Evolutionary conservation across 1,140 invertebrate species (phyloP), one percentile per base, ranked within the genome.

Genomic region (Chionoecetes opilio): DNA sequence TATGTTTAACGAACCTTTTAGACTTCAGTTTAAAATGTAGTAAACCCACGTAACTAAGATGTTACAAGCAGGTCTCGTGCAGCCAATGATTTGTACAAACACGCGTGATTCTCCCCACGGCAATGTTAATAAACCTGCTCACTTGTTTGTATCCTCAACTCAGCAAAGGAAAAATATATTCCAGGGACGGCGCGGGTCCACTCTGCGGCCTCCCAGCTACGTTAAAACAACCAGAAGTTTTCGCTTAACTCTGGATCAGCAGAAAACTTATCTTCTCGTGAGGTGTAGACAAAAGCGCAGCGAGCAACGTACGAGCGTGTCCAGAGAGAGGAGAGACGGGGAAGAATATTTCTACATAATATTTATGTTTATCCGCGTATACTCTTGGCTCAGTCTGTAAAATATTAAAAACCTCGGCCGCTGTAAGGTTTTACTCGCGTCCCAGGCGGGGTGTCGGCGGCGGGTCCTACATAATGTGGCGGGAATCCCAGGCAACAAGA

Each of bases 221-320:
- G 63, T 26, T n/a, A 5, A 26, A 75, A 26, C 63, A 75, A n/a
- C 63, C 21, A 11, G 63, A 75, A 75, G 21, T 75, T n/a, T 75
- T 75, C 63, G 21, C 63, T 75, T 75, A 75, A 75, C 63, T 75
- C 63, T 75, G 63, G 46, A 53, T 75, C 63, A 75, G 63, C 21
- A 75, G 21, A 75, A 75, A 75, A 75, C 21, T 75, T 75, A n/a
- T 21, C 6, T 75, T 75, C 63, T n/a, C 63, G n/a, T 75, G n/a
- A 75, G 63, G 63, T 75, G 63, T 26, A 75, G n/a, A 75, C 63
- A 75, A n/a, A 75, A n/a, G n/a, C 63, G 63, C n/a, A n/a, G 63
- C 63, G 21, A n/a, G 63, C 11, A 75, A 75, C n/a, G 21, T 75
- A 75, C n/a, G 63, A 75, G 63, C 6, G 63, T 75, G 63, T 5